Conservation (phyloP, 2,113 vertebrate species). For the Rattus norvegicus region GRCr8 NC_086020.1:185881501-185882000, state of each 20-base stretch:
- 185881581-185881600: conserved; percentile 33
- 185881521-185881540: not conserved
- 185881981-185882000: not conserved
- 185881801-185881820: conserved; percentile 49
- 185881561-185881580: conserved; percentile 26
- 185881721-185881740: conserved; percentile 62
- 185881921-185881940: not conserved
- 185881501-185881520: not conserved
- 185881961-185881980: not conserved
- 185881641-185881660: conserved; percentile 55
- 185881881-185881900: not conserved
- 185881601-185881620: conserved; percentile 24
- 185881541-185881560: not conserved
- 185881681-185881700: not conserved
- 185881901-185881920: not conserved
- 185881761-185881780: conserved; percentile 63
- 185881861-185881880: conserved; percentile 22
- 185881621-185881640: not conserved
- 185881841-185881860: conserved; percentile 79
- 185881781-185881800: conserved; percentile 72
- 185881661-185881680: not conserved
- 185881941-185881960: not conserved
- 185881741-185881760: conserved; percentile 66
- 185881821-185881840: conserved; percentile 71
- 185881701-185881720: conserved; percentile 58